Base-by-base conservation (phyloP, 2,113 vertebrate genomes). In the Pavo muticus region DNA sequence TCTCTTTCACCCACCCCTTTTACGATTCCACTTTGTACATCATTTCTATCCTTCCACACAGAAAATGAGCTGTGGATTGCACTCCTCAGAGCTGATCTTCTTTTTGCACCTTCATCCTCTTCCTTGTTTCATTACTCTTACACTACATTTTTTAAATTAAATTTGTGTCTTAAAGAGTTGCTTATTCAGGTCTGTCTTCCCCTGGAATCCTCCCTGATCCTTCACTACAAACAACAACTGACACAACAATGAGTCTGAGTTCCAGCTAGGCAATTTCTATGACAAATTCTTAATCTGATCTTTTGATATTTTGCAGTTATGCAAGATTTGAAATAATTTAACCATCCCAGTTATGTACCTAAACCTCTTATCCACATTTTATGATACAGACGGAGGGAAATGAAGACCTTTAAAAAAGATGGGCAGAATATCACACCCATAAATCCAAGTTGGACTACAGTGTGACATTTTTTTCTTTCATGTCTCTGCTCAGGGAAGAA, bases 191-290 rank as follows among this genome's bases (percentile, higher is more conserved):
- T 32, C 30, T 7, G 0, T 24, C n/a, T 60, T 37, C 35, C 30
- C 35, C 35, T 50, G 68, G 32, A 44, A 80, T 84, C 44, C 42
- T 44, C 35, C 39, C 86, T 50, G 54, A 57, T 75, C 56, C 56
- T 39, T 8, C 42, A 23, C 29, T 64, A 75, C 64, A 39, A 12
- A 20, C 25, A 50, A 25, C 42, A 50, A 30, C 63, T 21, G 75
- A 52, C 16, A 2, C 30, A 48, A 37, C 6, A 0, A 19, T 0
- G 2, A 59, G 74, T 1, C 60, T 37, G 63, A 12, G 21, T 23
- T 45, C 50, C 63, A 84, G 42, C 69, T 56, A 52, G 18, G 27
- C 18, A 35, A 30, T 27, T 64, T 84, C 24, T 17, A 7, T 1
- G 14, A 63, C 42, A 50, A 56, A 29, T 21, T 60, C 32, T 5